Base-by-base conservation (phyloP, 1,140 invertebrate genomes). In the Episyrphus balteatus region DNA sequence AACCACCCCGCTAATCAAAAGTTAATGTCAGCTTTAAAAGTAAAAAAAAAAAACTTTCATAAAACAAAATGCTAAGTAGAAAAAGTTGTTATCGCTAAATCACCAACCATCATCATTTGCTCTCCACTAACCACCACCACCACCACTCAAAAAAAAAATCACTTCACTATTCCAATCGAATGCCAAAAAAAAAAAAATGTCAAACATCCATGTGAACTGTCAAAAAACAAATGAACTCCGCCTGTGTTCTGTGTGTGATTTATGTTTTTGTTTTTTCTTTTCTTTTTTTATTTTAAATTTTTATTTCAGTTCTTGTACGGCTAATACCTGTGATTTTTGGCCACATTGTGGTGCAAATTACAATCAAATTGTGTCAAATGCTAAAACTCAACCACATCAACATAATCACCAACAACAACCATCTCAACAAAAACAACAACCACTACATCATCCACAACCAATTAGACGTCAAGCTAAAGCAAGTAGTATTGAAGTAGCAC, bases 311-410 rank as follows among this genome's bases (percentile, higher is more conserved):
- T 36, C 12, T 36, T 36, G 12, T 36, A n/a, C 34, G 12, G 12
- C 34, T 36, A 36, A 26, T n/a, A 51, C 45, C 11, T 59, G 61
- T 30, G 55, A 59, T 34, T 62, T 62, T 59, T 66, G 63, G 63
- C 63, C 63, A 32, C 50, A 64, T 19, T 66, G 63, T 42, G 55
- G 50, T 3, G 54, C 54, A 6, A 65, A 59, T 38, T 51, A 37
- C 32, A 17, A 45, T 14, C 21, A 26, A 26, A 26, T 26, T 8
- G 21, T 26, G 8, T 26, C 21, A 26, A 26, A 26, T 26, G 21
- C 21, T 26, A 26, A 26, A 26, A 26, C 8, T 8, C 21, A 26
- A 33, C 46, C 6, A 15, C 30, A 26, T n/a, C 32, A 15, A 31
- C 15, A 30, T 13, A n/a, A 33, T 5, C 19, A 15, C 10, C 43